Base-by-base conservation (phyloP, 92 coral and sea anemone genomes). In the Diadumene lineata region DNA sequence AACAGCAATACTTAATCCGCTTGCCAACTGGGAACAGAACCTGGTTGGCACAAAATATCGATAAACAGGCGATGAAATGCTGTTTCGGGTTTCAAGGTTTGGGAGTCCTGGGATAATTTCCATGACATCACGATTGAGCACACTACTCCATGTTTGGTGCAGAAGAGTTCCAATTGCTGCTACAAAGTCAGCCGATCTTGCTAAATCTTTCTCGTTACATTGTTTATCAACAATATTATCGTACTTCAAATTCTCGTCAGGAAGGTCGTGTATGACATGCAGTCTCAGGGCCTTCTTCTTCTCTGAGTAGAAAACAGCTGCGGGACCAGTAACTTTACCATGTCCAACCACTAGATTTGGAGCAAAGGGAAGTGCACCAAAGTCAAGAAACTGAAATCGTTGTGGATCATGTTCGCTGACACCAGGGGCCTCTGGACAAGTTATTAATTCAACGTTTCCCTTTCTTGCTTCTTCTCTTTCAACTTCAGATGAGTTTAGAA, bases 91-190 rank as follows among this genome's bases (percentile, higher is more conserved):
- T 9, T 57, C 56, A 15, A 80, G 81, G 0, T 75, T 73, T 34
- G 92, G 86, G 38, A 88, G 26, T 0, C 92, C 92, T 17, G 92
- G 92, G n/a, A 88, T 76, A 24, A 88, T 69, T 46, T 75, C 76
- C 0, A 84, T 64, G 3, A 88, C 79, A 50, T 80, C 75, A 18
- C 85, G 79, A 31, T 88, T 88, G 2, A 88, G 69, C 10, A 83
- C n/a, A 33, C 56, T 38, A 13, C 68, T 70, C 92, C 92, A 88
- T 72, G 75, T 82, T 26, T 88, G 89, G 32, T 58, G 76, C 28
- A 88, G 56, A 44, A 78, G 81, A 6, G 86, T 71, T 10, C 92
- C 92, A 38, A 88, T 18, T 2, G 77, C 88, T 28, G 78, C 86
- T 15, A 84, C 88, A 61, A 88, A 83, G 33, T 88, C 88, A 18